Base-by-base conservation (phyloP, 2,888 invertebrate species). In the Cephus nigrinus region DNA sequence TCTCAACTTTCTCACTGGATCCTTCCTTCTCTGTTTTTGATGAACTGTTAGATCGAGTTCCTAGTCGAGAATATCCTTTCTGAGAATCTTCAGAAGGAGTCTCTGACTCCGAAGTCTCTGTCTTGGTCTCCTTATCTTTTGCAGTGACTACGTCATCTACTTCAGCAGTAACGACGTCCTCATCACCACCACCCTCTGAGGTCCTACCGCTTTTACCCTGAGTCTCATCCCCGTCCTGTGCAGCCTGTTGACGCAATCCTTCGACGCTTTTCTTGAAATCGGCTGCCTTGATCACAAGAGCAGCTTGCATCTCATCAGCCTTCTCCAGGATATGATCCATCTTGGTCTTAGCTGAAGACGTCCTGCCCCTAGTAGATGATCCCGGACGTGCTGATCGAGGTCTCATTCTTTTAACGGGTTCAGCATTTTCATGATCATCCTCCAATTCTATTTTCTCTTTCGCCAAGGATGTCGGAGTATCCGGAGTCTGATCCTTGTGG, bases 401-500 rank as follows among this genome's bases (percentile, higher is more conserved):
- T 82, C 33, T 84, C 83, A 76, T 86, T 86, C 72, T 81, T 79
- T 30, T 84, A 36, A 84, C 84, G 40, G 84, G 82, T 78, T 86
- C 86, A 12, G 84, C 84, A 69, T 69, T 31, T 76, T 78, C 79
- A 68, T 80, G 79, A 23, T 82, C 84, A 82, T 86, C 84, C 76
- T 75, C 79, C 3, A 36, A 15, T 3, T 77, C 74, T 31, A 23
- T 15, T n/a, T 69, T 68, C 15, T 35, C 75, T 12, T 71, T 76
- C n/a, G 76, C 40, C 33, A 35, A 34, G 5, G 69, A 72, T 33
- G 68, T 73, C 30, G 89, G 88, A 0, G 88, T 89, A 35, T 90
- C 90, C 0, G 88, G 87, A 1, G 83, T 76, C 71, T 89, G 89
- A 80, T 90, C 88, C 74, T 91, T 88, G 81, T 91, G 91, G 5